Evolutionary conservation across 2,888 invertebrate genomes (phyloP).

Genomic region (Uropetala carovei): DNA sequence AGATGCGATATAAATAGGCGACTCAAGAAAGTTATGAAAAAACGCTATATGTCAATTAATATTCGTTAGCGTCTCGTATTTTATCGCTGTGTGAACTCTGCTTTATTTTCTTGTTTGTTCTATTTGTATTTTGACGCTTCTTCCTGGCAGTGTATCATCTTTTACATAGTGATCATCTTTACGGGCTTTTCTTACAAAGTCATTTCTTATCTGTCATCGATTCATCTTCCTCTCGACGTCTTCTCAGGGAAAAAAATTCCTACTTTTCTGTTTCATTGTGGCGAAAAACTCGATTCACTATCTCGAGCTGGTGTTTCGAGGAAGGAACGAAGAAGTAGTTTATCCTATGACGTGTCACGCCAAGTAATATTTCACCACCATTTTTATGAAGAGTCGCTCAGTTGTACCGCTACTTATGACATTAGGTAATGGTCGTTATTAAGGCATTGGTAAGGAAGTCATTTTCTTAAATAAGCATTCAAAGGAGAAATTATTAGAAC

Average conservation of each 20-base stretch:
- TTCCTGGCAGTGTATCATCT: constrained; percentile 24
- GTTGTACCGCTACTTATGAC: too few relatives aligned
- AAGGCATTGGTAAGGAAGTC: too few relatives aligned
- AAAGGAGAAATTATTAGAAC: too few relatives aligned
- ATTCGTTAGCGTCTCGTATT: not conserved
- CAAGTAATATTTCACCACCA: too few relatives aligned
- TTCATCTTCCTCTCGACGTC: not conserved
- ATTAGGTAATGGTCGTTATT: too few relatives aligned
- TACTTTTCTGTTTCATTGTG: not conserved
- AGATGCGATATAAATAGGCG: too few relatives aligned
- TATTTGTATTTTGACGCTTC: not conserved
- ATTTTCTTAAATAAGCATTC: too few relatives aligned
- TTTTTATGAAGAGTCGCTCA: too few relatives aligned
- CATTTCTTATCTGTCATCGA: constrained; percentile 32
- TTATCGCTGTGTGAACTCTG: too few relatives aligned
- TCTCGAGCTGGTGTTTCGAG: not conserved
- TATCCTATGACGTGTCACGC: too few relatives aligned
- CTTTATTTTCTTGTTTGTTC: constrained; percentile 5
- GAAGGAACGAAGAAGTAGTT: not conserved
- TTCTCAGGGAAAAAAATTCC: not conserved
- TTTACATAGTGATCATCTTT: not conserved
- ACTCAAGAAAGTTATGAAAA: not conserved
- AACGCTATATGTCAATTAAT: not conserved
- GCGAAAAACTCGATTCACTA: not conserved
- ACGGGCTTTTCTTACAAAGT: not conserved